Evolutionary conservation across 2,113 vertebrate species (phyloP).

Genomic region (Oncorhynchus keta): DNA sequence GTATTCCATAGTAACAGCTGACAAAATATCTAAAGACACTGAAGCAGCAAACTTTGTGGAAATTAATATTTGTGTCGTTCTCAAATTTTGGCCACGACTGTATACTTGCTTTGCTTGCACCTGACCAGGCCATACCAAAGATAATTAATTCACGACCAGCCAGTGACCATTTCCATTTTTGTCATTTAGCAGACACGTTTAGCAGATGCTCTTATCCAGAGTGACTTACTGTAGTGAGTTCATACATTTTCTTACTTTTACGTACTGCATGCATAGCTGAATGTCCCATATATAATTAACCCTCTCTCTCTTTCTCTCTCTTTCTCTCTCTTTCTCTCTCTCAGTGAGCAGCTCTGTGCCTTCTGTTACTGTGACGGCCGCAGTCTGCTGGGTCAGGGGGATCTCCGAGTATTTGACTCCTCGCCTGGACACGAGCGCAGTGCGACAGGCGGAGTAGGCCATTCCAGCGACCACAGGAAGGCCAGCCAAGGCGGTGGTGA

Average conservation of each 20-base stretch:
- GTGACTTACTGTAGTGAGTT: too few relatives aligned
- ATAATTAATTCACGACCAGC: too few relatives aligned
- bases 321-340: conserved; percentile 28
- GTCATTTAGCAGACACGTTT: too few relatives aligned
- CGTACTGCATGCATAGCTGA: conserved; percentile 25
- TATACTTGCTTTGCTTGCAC: neutral
- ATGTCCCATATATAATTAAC: conserved; percentile 63
- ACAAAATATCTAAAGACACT: too few relatives aligned
- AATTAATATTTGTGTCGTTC: too few relatives aligned
- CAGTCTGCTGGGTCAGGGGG: conserved; percentile 97
- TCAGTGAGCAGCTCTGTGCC: conserved; percentile 93
- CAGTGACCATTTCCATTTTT: too few relatives aligned
- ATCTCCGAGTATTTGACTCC: conserved; percentile 85
- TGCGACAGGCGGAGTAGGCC: conserved; percentile 60
- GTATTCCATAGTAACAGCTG: too few relatives aligned
- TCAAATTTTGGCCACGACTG: too few relatives aligned
- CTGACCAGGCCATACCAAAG: too few relatives aligned
- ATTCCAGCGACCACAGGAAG: conserved; percentile 53
- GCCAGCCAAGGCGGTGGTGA: conserved; percentile 60
- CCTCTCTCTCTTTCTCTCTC: neutral
- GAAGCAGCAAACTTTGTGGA: too few relatives aligned
- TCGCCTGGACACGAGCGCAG: conserved; percentile 76
- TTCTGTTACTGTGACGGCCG: conserved; percentile 96
- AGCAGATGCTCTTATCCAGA: too few relatives aligned
- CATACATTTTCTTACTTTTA: too few relatives aligned